phyloP scores from a whole-genome alignment of 2,113 vertebrate genomes.

The Athene cunicularia region DNA sequence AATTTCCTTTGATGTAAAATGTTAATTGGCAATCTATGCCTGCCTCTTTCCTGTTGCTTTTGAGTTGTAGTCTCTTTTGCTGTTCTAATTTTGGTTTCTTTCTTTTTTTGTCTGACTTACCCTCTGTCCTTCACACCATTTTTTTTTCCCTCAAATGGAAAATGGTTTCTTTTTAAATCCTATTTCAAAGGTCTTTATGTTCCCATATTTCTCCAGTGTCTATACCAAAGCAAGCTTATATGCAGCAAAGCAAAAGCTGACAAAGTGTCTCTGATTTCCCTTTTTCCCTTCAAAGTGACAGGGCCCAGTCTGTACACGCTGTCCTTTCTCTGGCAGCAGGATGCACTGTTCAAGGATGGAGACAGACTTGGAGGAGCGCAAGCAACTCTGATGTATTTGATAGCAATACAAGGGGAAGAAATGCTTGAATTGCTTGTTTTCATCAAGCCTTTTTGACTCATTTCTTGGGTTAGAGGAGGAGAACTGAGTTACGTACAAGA shows the following conservation, averaged over 20 bases:
- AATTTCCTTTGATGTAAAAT: constrained; percentile 1
- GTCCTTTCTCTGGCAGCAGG: background rate
- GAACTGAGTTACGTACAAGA: background rate
- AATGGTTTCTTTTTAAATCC: background rate
- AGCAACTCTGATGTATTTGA: background rate
- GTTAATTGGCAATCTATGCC: constrained; percentile 12
- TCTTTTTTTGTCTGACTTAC: background rate
- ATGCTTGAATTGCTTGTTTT: background rate
- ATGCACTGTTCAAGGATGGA: background rate
- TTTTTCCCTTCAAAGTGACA: background rate
- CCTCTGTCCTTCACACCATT: background rate
- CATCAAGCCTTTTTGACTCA: background rate
- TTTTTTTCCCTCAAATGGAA: background rate
- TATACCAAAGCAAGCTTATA: background rate
- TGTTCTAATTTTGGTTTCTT: background rate
- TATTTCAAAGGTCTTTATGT: constrained; percentile 37
- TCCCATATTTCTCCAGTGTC: background rate
- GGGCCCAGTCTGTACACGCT: fast-evolving
- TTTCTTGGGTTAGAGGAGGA: background rate
- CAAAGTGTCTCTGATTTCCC: background rate
- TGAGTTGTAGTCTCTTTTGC: background rate
- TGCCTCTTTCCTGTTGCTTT: background rate
- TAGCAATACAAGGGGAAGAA: background rate
- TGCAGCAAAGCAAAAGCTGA: background rate
- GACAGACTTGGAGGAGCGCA: background rate